Evolutionary conservation across 2,797 vertebrate genomes (phyloP).

Genomic region (Calcarius lapponicus): DNA sequence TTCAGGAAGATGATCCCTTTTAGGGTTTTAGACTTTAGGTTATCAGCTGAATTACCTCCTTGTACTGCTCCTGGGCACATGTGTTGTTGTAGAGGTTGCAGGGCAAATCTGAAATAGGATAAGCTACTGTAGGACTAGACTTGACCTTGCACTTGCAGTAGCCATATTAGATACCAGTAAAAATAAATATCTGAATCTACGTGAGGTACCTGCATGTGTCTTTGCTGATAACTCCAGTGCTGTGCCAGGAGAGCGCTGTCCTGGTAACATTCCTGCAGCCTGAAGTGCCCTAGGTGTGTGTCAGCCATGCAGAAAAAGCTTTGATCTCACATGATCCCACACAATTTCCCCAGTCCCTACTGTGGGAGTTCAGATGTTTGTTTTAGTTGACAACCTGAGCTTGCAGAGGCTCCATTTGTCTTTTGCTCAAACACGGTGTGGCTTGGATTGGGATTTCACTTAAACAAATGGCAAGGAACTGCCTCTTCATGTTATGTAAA

Average conservation of each 20-base stretch:
- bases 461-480: constrained; percentile 8
- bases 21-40: neutral
- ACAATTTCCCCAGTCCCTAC: neutral
- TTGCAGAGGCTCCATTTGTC: neutral
- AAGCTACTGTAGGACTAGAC: neutral
- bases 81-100: neutral
- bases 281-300: neutral
- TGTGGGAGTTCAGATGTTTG: constrained; percentile 13
- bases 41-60: neutral
- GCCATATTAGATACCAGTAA: neutral
- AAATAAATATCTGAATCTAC: neutral
- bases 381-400: constrained; percentile 15
- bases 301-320: neutral
- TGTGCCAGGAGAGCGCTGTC: neutral
- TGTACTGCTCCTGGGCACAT: rapidly evolving
- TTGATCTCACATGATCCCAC: neutral
- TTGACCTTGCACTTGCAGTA: neutral
- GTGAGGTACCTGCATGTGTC: neutral
- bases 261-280: neutral
- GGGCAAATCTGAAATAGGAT: neutral
- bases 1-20: neutral
- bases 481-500: neutral
- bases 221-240: neutral
- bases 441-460: constrained; percentile 9
- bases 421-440: neutral